Percentiles rank a stretch among this genome's conserved stretches.
phyloP scores from a whole-genome alignment of 2,888 invertebrate species.

The Rhagonycha fulva region DNA sequence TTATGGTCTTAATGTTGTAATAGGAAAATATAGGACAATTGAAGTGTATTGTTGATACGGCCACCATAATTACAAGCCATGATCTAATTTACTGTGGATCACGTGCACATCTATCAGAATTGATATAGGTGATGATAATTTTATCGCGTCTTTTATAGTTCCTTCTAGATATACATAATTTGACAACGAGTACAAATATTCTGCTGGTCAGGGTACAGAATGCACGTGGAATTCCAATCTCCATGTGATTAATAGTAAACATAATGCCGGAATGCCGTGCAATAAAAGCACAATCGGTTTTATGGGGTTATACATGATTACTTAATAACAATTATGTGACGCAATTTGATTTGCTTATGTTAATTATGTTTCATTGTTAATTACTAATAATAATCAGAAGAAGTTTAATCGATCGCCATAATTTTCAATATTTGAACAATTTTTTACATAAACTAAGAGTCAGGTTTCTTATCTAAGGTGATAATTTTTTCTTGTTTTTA shows the following conservation, averaged over 20 bases:
- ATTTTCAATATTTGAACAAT: background rate
- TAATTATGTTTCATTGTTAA: background rate
- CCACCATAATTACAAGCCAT: background rate
- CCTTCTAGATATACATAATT: background rate
- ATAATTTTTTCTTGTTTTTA: too few species aligned
- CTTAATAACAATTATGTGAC: slow-evolving; percentile 1
- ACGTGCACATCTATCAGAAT: background rate
- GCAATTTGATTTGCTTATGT: background rate
- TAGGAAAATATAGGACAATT: too few species aligned
- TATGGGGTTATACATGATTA: slow-evolving; percentile 16
- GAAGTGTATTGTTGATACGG: too few species aligned
- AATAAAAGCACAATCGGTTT: slow-evolving; percentile 22
- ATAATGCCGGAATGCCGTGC: slow-evolving; percentile 12
- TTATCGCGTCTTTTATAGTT: background rate
- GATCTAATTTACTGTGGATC: background rate
- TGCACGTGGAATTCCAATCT: slow-evolving; percentile 11
- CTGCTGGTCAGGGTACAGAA: background rate
- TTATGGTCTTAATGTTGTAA: too few species aligned
- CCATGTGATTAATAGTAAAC: slow-evolving; percentile 20
- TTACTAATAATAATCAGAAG: background rate
- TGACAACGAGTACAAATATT: background rate
- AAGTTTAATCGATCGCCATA: background rate
- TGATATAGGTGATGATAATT: background rate
- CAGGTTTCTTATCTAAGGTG: too few species aligned
- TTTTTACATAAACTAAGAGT: background rate